Evolutionary conservation across 2,797 vertebrate species (phyloP).

Genomic region (Anguilla obscura): DNA sequence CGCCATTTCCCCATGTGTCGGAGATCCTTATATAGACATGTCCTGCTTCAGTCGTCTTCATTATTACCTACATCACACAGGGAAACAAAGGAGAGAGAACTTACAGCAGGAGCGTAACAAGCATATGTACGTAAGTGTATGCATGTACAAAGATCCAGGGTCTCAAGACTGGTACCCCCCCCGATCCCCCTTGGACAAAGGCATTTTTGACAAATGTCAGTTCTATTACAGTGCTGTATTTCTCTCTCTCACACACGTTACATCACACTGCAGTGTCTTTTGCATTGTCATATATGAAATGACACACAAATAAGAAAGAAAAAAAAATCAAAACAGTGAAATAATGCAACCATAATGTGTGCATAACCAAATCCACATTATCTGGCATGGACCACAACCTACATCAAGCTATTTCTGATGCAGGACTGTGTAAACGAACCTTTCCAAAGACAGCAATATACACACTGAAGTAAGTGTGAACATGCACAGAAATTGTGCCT

Average conservation of each 20-base stretch:
- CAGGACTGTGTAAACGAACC: not conserved
- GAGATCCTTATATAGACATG: too few species aligned
- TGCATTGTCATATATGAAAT: not conserved
- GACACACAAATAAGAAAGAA: not conserved
- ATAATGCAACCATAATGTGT: not conserved
- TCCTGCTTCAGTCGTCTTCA: too few species aligned
- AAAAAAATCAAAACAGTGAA: not conserved
- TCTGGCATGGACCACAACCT: not conserved
- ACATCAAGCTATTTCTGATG: not conserved
- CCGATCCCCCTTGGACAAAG: too few species aligned
- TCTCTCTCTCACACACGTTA: not conserved
- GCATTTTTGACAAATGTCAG: not conserved
- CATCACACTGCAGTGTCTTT: not conserved
- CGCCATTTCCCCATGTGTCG: too few species aligned
- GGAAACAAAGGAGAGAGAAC: too few species aligned
- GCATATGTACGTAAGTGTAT: too few species aligned
- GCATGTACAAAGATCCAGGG: too few species aligned
- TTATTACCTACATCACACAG: too few species aligned
- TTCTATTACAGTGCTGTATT: too few species aligned
- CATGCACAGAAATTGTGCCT: not conserved
- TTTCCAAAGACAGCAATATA: not conserved
- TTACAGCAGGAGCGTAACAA: too few species aligned
- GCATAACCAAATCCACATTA: slow-evolving; percentile 2
- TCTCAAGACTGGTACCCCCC: too few species aligned
- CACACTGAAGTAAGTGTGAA: not conserved